Evolutionary conservation across 2,888 invertebrate species (phyloP).

Genomic region (Sclerodermus sp.): DNA sequence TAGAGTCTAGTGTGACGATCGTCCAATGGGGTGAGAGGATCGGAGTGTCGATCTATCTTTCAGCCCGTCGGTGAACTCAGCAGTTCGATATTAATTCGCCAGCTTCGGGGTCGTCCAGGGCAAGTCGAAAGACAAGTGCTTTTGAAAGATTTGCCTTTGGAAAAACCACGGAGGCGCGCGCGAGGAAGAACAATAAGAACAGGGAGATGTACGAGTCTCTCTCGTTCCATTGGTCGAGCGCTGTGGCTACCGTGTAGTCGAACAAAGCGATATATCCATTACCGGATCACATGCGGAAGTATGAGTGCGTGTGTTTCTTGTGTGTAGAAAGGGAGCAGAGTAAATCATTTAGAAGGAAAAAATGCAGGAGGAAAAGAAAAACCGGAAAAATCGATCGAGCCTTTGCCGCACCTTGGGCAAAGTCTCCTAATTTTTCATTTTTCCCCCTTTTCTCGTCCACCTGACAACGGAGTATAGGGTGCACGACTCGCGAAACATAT

Average conservation of each 20-base stretch:
- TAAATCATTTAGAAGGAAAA: neutral
- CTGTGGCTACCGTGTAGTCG: slow-evolving; percentile 46
- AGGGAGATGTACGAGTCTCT: slow-evolving; percentile 26
- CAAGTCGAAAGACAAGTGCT: slow-evolving; percentile 1
- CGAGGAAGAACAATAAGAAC: slow-evolving; percentile 7
- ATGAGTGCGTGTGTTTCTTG: slow-evolving; percentile 5
- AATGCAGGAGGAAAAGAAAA: neutral
- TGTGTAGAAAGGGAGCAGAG: neutral
- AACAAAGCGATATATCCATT: slow-evolving; percentile 25
- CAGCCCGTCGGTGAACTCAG: slow-evolving; percentile 34
- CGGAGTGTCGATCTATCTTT: slow-evolving; percentile 31
- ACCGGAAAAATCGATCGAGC: no score
- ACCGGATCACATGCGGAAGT: slow-evolving; percentile 20
- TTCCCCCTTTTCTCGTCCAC: no score
- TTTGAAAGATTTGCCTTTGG: slow-evolving; percentile 18
- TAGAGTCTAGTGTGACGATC: slow-evolving; percentile 32
- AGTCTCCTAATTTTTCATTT: no score
- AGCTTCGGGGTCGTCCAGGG: slow-evolving; percentile 23
- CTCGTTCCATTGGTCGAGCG: slow-evolving; percentile 39
- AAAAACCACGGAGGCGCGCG: slow-evolving; percentile 19
- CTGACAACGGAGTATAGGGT: no score
- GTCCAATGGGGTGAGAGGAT: slow-evolving; percentile 37
- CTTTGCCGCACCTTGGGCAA: no score
- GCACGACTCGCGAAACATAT: slow-evolving; percentile 14
- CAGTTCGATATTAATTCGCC: slow-evolving; percentile 37